These are phyloP conservation scores for Toxonevra muliebris DNA, from an alignment of 2,888 invertebrate species.

Conservation along the genomic window DNA sequence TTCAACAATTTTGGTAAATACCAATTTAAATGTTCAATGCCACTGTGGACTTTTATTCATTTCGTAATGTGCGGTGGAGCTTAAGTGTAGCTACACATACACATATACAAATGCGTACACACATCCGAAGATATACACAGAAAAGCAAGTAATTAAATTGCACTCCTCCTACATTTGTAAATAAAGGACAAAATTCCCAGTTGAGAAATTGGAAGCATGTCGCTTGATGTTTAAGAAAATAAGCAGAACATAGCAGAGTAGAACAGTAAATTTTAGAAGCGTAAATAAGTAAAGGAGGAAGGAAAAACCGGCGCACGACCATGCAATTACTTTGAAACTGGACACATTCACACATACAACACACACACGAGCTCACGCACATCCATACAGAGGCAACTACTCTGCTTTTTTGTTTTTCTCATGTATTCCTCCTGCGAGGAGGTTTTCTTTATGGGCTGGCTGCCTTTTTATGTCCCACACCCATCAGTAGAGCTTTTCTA, in stretches of 20 bases:
- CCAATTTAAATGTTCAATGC: slow-evolving; percentile 44
- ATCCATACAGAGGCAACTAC: no score
- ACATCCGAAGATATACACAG: not conserved
- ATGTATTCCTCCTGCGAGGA: not conserved
- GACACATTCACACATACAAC: slow-evolving; percentile 4
- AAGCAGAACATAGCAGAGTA: not conserved
- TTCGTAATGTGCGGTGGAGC: slow-evolving; percentile 36
- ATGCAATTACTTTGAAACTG: slow-evolving; percentile 1
- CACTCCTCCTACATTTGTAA: slow-evolving; percentile 1
- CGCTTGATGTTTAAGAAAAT: slow-evolving; percentile 10
- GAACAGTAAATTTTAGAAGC: not conserved
- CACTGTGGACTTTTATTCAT: slow-evolving; percentile 37
- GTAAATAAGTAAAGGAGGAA: no score
- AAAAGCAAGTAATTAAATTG: slow-evolving; percentile 18
- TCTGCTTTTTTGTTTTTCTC: no score
- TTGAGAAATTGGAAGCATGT: slow-evolving; percentile 10
- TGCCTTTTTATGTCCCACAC: not conserved
- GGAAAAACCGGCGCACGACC: not conserved
- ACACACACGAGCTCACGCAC: not conserved
- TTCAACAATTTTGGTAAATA: slow-evolving; percentile 43
- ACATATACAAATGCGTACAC: not conserved
- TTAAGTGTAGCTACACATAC: no score
- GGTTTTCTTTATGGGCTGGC: no score
- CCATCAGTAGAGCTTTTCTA: not conserved
- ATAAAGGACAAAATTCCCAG: not conserved